These are phyloP conservation scores for Oegoconia quadripuncta DNA, from an alignment of 2,888 invertebrate species.

Conservation along the genomic window DNA sequence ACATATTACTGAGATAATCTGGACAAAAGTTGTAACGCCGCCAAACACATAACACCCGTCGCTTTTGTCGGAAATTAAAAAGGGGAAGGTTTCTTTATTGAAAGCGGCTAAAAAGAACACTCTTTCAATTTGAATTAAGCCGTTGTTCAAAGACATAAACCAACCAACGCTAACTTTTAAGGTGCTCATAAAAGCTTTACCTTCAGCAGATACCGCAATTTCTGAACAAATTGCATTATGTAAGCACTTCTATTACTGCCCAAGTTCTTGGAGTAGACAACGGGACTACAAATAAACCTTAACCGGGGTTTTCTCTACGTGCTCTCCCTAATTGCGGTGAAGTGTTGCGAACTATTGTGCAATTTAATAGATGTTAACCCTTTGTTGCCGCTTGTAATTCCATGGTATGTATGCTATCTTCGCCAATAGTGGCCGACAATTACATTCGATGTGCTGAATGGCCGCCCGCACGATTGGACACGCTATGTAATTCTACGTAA, in stretches of 20 bases:
- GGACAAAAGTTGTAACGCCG: too few species aligned
- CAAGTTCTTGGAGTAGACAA: conserved; percentile 2
- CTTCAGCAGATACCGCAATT: background rate
- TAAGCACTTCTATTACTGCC: conserved; percentile 1
- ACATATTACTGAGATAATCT: too few species aligned
- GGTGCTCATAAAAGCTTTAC: background rate
- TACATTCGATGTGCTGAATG: conserved; percentile 23
- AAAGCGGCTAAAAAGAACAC: too few species aligned
- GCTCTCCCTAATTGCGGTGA: conserved; percentile 14
- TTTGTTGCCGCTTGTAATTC: conserved; percentile 16
- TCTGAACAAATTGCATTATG: background rate
- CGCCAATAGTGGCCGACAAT: background rate
- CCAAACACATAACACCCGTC: too few species aligned
- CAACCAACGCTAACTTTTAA: too few species aligned
- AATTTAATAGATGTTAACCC: conserved; percentile 9
- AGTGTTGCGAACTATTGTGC: conserved; percentile 14
- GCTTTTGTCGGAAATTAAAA: too few species aligned
- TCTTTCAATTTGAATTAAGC: background rate
- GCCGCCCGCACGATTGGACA: conserved; percentile 18
- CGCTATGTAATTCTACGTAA: conserved; percentile 13
- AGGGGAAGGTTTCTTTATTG: too few species aligned
- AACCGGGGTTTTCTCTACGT: background rate
- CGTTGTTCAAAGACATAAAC: background rate
- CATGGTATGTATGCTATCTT: conserved; percentile 17
- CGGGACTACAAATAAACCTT: background rate